Evolutionary conservation across 1,140 invertebrate species (phyloP).

Genomic region (Rhyzopertha dominica): DNA sequence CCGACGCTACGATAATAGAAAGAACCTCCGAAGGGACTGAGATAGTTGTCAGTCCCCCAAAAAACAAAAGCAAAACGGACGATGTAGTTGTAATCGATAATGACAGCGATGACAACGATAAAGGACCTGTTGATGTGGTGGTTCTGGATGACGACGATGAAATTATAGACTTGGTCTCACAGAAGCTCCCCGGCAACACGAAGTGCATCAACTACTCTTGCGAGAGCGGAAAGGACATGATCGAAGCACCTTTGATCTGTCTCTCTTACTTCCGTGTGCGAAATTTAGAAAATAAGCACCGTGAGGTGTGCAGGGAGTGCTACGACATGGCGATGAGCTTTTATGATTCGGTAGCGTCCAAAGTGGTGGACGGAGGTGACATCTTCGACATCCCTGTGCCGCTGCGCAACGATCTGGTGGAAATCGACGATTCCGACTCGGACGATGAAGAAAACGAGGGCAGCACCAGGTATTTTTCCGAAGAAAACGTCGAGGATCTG

Average conservation of each 20-base stretch:
- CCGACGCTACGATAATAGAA: conserved; percentile 32
- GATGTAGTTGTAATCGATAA: background rate
- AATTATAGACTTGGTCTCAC: conserved; percentile 34
- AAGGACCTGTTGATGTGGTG: conserved; percentile 19
- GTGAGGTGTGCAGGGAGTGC: conserved; percentile 49
- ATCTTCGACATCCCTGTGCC: conserved; percentile 49
- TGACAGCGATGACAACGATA: conserved; percentile 1
- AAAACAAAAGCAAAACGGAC: conserved; percentile 1
- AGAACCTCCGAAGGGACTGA: conserved; percentile 7
- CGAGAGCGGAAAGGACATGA: conserved; percentile 42
- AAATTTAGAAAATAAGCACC: conserved; percentile 44
- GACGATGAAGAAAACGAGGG: conserved; percentile 44
- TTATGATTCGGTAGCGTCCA: conserved; percentile 39
- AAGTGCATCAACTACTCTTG: conserved; percentile 54
- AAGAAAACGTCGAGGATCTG: conserved; percentile 47
- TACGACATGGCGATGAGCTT: conserved; percentile 42
- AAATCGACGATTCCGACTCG: conserved; percentile 54
- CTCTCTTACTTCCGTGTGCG: conserved; percentile 50
- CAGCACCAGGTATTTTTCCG: conserved; percentile 41
- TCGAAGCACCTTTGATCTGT: conserved; percentile 49
- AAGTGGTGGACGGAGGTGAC: conserved; percentile 43
- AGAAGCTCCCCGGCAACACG: conserved; percentile 28
- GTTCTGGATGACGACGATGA: conserved; percentile 25
- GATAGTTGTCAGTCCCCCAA: conserved; percentile 6
- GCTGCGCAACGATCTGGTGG: conserved; percentile 48